phyloP scores from a whole-genome alignment of 2,888 invertebrate species.

The Polyploca ridens region DNA sequence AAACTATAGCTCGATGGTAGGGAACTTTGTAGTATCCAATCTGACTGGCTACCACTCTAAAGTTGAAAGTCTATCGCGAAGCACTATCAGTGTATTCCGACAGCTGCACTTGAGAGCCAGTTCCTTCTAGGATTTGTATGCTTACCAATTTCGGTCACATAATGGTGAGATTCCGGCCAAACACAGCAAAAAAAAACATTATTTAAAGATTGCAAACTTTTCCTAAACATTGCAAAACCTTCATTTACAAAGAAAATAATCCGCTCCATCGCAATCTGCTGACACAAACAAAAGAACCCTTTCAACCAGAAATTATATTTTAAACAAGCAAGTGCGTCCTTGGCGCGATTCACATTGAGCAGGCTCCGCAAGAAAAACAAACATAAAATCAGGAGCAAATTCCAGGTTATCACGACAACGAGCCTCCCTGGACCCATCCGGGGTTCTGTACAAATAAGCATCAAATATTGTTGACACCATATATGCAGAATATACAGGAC shows the following conservation, averaged over 20 bases:
- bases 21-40: too few relatives aligned
- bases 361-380: constrained; percentile 32
- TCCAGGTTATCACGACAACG: constrained; percentile 52
- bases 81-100: too few relatives aligned
- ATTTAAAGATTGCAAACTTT: too few relatives aligned
- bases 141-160: too few relatives aligned
- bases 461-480: constrained; percentile 26
- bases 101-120: too few relatives aligned
- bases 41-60: too few relatives aligned
- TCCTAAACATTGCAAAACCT: not conserved
- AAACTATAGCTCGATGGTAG: too few relatives aligned
- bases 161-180: too few relatives aligned
- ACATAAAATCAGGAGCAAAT: constrained; percentile 49
- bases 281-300: not conserved
- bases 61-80: too few relatives aligned
- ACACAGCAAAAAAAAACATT: too few relatives aligned
- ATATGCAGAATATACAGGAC: constrained; percentile 10
- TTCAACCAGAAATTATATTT: constrained; percentile 19
- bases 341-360: not conserved
- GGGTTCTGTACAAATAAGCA: constrained; percentile 40
- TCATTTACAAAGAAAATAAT: not conserved
- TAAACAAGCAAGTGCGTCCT: constrained; percentile 42
- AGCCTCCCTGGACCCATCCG: constrained; percentile 43
- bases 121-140: too few relatives aligned
- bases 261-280: not conserved